phyloP scores from a whole-genome alignment of 2,113 vertebrate genomes.

The Columbina picui region DNA sequence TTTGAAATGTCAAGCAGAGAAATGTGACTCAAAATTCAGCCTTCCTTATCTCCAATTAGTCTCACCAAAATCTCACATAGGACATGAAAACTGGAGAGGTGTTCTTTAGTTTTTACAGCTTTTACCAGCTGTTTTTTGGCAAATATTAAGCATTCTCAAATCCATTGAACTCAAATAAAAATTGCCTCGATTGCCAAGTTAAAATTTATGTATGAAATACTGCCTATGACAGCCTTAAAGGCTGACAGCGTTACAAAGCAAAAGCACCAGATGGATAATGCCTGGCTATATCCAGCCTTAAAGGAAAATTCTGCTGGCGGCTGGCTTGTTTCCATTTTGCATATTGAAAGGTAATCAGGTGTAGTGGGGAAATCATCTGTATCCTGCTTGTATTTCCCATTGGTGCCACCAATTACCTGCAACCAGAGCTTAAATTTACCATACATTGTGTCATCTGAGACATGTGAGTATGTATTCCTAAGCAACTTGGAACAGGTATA shows the following conservation, averaged over 20 bases:
- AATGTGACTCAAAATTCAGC: not conserved
- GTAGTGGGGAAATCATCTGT: not conserved
- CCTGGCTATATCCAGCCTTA: not conserved
- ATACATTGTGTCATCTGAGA: not conserved
- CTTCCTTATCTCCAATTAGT: not conserved
- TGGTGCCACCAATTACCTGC: not conserved
- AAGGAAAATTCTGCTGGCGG: not conserved
- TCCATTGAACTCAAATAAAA: not conserved
- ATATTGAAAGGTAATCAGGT: not conserved
- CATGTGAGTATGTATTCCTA: not conserved
- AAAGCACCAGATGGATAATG: not conserved
- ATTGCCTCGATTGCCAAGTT: not conserved
- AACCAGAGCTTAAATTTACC: not conserved
- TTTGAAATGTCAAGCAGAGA: not conserved
- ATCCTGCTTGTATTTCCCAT: not conserved
- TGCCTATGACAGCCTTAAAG: not conserved
- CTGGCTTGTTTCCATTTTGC: not conserved
- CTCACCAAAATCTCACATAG: not conserved
- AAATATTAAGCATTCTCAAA: not conserved
- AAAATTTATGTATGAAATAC: not conserved
- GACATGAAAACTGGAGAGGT: not conserved
- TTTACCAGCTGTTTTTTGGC: not conserved
- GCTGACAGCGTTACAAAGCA: not conserved
- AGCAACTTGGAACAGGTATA: not conserved
- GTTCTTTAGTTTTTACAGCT: not conserved